Percentiles rank a stretch among this genome's conserved stretches.
phyloP scores from a whole-genome alignment of 2,113 vertebrate genomes.

The Podarcis muralis region DNA sequence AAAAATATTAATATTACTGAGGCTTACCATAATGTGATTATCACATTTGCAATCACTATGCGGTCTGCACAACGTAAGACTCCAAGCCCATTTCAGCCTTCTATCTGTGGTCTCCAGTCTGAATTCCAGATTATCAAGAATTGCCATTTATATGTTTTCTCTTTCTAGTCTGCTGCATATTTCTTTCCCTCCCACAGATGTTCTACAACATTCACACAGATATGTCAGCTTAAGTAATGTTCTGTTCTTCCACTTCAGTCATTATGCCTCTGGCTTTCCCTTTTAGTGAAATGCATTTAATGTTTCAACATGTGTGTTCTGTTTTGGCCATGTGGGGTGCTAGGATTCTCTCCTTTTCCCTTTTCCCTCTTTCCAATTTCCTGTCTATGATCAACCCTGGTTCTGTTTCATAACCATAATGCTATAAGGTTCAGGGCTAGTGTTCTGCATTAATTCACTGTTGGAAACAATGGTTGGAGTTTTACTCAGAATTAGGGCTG shows the following conservation, averaged over 20 bases:
- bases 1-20: background rate
- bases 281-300: background rate
- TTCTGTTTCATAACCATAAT: background rate
- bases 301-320: background rate
- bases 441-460: background rate
- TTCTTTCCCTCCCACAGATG: constrained; percentile 67
- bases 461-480: background rate
- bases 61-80: background rate
- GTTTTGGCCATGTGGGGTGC: constrained; percentile 7
- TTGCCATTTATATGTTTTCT: constrained; percentile 35
- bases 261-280: background rate
- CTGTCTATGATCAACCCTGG: background rate
- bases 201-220: constrained; percentile 68
- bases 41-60: background rate
- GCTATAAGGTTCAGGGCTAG: background rate
- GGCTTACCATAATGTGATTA: background rate
- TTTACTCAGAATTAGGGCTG: background rate
- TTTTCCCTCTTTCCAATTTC: background rate
- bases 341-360: constrained; percentile 1
- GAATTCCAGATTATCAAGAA: background rate
- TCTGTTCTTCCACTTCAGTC: constrained; percentile 7
- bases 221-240: constrained; percentile 24
- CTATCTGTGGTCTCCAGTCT: background rate
- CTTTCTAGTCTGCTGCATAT: constrained; percentile 64
- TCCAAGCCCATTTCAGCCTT: background rate